These are phyloP conservation scores for Gobius niger DNA, from an alignment of 2,113 vertebrate genomes.

Conservation along the genomic window DNA sequence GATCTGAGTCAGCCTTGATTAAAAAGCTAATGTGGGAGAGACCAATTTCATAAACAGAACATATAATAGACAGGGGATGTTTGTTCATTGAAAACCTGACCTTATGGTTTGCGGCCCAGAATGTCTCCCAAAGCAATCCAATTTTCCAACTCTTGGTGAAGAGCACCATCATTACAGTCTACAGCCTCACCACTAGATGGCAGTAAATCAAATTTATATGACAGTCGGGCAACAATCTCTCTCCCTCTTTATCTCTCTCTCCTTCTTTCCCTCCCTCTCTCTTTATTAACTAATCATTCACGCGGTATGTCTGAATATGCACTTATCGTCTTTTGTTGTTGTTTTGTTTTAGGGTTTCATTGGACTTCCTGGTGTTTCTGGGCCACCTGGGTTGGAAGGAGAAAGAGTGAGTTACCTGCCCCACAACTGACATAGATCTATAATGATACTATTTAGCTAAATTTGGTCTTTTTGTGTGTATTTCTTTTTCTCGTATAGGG, in stretches of 20 bases:
- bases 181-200: slow-evolving; percentile 1
- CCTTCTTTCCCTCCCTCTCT: too few species aligned
- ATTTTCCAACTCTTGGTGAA: neutral
- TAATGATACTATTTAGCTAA: neutral
- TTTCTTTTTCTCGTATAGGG: slow-evolving; percentile 76
- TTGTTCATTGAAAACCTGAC: too few species aligned
- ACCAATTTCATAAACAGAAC: neutral
- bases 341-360: slow-evolving; percentile 88
- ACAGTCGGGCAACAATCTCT: neutral
- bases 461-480: slow-evolving; percentile 13
- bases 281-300: too few species aligned
- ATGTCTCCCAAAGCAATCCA: neutral
- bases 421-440: neutral
- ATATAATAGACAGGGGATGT: too few species aligned
- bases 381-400: slow-evolving; percentile 87
- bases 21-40: neutral
- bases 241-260: too few species aligned
- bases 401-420: slow-evolving; percentile 82
- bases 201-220: slow-evolving; percentile 1
- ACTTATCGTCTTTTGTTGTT: neutral
- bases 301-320: neutral
- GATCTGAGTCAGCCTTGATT: too few species aligned
- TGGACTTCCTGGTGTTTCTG: slow-evolving; percentile 87
- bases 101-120: too few species aligned
- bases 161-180: neutral